phyloP scores from a whole-genome alignment of 2,888 invertebrate species.

The Habrosyne pyritoides region DNA sequence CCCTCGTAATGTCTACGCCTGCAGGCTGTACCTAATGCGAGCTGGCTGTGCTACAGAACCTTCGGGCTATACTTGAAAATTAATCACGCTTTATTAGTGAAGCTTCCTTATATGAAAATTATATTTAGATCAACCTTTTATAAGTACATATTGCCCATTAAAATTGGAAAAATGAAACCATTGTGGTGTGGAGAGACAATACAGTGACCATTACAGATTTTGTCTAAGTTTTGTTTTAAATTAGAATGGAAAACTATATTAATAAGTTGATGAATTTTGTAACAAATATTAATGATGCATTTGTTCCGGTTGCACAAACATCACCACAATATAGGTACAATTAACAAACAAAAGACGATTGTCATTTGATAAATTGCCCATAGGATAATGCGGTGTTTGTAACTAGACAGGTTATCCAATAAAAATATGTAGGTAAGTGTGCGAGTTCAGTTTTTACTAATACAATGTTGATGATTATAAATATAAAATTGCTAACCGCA shows the following conservation, averaged over 20 bases:
- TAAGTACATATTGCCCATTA: not conserved
- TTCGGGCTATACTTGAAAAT: conserved; percentile 50
- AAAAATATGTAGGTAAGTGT: conserved; percentile 22
- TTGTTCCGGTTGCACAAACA: not conserved
- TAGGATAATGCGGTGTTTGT: not conserved
- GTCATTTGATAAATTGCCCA: not conserved
- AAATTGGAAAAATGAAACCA: no score
- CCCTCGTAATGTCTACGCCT: conserved; percentile 32
- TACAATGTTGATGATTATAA: conserved; percentile 57
- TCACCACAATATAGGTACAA: not conserved
- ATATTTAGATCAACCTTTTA: not conserved
- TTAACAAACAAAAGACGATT: not conserved
- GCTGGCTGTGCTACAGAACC: conserved; percentile 37
- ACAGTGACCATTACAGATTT: no score
- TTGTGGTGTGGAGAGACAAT: no score
- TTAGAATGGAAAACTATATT: not conserved
- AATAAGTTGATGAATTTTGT: not conserved
- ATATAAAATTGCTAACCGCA: conserved; percentile 67
- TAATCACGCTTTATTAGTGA: conserved; percentile 59
- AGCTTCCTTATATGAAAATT: conserved; percentile 46
- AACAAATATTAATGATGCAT: not conserved
- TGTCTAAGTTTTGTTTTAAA: not conserved
- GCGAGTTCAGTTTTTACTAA: conserved; percentile 54
- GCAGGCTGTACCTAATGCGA: conserved; percentile 43
- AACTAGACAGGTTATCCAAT: not conserved